phyloP scores from a whole-genome alignment of 92 coral and sea anemone species.

The Zoanthus gigantus region DNA sequence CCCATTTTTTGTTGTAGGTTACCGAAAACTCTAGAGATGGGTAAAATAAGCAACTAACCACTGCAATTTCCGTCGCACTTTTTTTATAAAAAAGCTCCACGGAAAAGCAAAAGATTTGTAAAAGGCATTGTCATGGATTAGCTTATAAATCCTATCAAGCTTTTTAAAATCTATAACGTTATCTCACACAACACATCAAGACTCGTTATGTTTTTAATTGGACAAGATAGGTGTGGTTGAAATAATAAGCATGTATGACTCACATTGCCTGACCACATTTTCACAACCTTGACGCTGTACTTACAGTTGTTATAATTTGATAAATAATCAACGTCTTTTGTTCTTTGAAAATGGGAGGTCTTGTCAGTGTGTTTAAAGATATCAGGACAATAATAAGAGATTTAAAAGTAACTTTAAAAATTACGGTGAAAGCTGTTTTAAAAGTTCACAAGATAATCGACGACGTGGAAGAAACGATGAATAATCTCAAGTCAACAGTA shows the following conservation, averaged over 20 bases:
- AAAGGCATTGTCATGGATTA: no score
- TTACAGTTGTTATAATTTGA: no score
- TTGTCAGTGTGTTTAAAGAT: conserved; percentile 38
- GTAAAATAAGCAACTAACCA: no score
- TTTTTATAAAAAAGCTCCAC: no score
- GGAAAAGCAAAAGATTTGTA: no score
- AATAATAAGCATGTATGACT: not conserved
- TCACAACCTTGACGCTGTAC: no score
- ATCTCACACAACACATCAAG: not conserved
- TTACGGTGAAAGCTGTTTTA: conserved; percentile 46
- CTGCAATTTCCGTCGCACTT: no score
- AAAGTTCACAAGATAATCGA: conserved; percentile 51
- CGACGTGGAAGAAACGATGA: conserved; percentile 46
- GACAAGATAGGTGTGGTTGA: conserved; percentile 10
- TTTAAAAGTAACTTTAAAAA: conserved; percentile 44
- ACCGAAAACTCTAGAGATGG: no score
- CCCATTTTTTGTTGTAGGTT: no score
- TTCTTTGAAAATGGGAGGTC: conserved; percentile 40
- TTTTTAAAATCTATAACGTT: not conserved
- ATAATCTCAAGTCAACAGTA: conserved; percentile 36
- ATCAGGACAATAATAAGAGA: conserved; percentile 46
- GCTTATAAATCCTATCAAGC: not conserved
- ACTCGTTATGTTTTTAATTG: no score
- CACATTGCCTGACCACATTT: no score
- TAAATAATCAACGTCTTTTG: not conserved